Conservation (phyloP, 2,797 vertebrate species). For the Sebastes goodei region DNA sequence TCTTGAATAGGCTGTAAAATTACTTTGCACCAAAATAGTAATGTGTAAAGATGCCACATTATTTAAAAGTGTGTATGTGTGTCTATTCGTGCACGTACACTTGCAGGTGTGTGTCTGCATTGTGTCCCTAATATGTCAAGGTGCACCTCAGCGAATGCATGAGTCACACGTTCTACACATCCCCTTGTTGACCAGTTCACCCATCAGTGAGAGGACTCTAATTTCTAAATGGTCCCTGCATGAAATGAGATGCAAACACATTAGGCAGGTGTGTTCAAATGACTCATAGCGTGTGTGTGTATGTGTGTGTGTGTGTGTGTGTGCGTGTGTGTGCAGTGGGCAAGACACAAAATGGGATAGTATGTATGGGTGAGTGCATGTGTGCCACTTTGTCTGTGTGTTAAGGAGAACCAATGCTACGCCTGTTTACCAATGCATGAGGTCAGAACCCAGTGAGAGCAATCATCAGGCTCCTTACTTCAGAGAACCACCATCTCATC, state of each 20-base stretch:
- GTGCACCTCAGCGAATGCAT: neutral
- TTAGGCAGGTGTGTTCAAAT: slow-evolving; percentile 44
- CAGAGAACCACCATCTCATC: slow-evolving; percentile 12
- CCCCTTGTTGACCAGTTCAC: slow-evolving; percentile 34
- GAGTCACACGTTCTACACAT: slow-evolving; percentile 18
- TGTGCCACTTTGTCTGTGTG: slow-evolving; percentile 20
- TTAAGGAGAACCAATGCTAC: slow-evolving; percentile 1
- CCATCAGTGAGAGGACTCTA: slow-evolving; percentile 16
- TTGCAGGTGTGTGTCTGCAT: neutral
- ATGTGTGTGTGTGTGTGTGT: neutral
- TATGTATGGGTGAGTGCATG: slow-evolving; percentile 13
- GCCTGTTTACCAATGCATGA: slow-evolving; percentile 63
- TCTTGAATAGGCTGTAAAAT: slow-evolving; percentile 12
- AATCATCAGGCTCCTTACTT: slow-evolving; percentile 46
- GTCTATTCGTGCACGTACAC: no score
- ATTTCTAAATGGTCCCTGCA: slow-evolving; percentile 44
- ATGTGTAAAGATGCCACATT: slow-evolving; percentile 4
- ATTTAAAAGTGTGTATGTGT: neutral
- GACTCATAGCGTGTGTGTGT: slow-evolving; percentile 1
- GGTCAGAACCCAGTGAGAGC: slow-evolving; percentile 48
- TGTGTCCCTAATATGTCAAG: slow-evolving; percentile 12
- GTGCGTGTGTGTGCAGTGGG: neutral
- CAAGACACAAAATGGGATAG: slow-evolving; percentile 7
- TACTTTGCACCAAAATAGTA: neutral
- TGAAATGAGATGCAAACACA: slow-evolving; percentile 52